A percentile compares a stretch with the other conserved stretches of the same genome.
Evolutionary conservation across 2,888 invertebrate genomes (phyloP).

Genomic region (Schrankia costaestrigalis): DNA sequence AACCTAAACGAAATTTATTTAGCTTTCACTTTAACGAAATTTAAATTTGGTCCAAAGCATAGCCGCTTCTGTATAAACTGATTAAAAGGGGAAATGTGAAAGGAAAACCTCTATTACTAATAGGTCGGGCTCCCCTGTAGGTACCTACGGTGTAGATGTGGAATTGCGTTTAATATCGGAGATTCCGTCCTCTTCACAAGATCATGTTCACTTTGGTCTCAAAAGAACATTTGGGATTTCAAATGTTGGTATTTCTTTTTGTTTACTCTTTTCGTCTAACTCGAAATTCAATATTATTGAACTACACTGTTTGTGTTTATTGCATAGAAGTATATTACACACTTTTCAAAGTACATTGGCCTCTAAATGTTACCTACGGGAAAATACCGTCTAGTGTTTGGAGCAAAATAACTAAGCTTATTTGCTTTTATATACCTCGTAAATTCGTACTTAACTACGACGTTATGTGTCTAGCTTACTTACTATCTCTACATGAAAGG

Average conservation of each 20-base stretch:
- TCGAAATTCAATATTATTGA: conserved; percentile 5
- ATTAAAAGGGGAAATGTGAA: conserved; percentile 42
- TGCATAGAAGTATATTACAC: too few relatives aligned
- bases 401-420: conserved; percentile 7
- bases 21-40: too few relatives aligned
- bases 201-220: conserved; percentile 21
- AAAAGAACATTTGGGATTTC: conserved; percentile 15
- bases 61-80: too few relatives aligned
- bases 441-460: conserved; percentile 11
- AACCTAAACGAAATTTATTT: too few relatives aligned
- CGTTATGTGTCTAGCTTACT: conserved; percentile 16
- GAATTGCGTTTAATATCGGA: conserved; percentile 34
- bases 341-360: conserved; percentile 7
- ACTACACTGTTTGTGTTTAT: not conserved
- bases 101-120: conserved; percentile 22
- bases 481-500: too few relatives aligned
- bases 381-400: conserved; percentile 10
- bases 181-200: conserved; percentile 23
- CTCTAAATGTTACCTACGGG: conserved; percentile 10
- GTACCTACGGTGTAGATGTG: conserved; percentile 16
- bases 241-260: conserved; percentile 18
- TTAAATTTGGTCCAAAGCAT: too few relatives aligned
- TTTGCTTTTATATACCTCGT: conserved; percentile 3
- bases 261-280: conserved; percentile 8
- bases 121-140: conserved; percentile 18